A percentile compares a stretch with the other conserved stretches of the same genome.
Conservation (phyloP, 2,888 invertebrate genomes). For the Latrodectus elegans region DNA sequence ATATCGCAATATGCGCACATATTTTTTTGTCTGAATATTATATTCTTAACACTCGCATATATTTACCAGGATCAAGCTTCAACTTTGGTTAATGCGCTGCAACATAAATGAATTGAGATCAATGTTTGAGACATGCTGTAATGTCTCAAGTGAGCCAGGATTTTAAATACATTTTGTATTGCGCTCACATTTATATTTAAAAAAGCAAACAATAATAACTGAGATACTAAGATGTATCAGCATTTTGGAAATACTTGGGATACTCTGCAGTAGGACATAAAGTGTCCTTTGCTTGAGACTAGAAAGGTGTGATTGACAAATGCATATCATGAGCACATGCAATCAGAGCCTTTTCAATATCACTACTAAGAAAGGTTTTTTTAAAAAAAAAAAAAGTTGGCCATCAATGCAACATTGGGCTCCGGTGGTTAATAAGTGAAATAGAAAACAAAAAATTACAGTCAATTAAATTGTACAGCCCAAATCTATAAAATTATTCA, state of each 20-base stretch:
- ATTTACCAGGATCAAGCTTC: too few relatives aligned
- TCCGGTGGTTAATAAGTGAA: slow-evolving; percentile 60
- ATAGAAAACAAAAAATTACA: slow-evolving; percentile 28
- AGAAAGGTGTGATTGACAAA: slow-evolving; percentile 62
- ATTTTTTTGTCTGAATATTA: too few relatives aligned
- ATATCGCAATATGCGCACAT: too few relatives aligned
- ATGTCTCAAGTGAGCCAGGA: too few relatives aligned
- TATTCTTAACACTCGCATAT: too few relatives aligned
- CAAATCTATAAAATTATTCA: slow-evolving; percentile 10
- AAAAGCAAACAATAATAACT: background rate
- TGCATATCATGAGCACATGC: slow-evolving; percentile 36
- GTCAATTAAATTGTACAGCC: slow-evolving; percentile 12
- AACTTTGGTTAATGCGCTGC: too few relatives aligned
- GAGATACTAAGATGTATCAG: background rate
- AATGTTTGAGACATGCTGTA: too few relatives aligned
- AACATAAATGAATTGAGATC: too few relatives aligned
- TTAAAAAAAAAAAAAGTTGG: slow-evolving; percentile 43
- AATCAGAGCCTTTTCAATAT: slow-evolving; percentile 63
- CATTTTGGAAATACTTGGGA: background rate
- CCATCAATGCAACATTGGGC: slow-evolving; percentile 35
- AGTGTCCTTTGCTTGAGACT: slow-evolving; percentile 46
- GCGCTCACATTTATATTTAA: background rate
- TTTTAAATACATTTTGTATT: too few relatives aligned
- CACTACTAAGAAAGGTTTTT: slow-evolving; percentile 51
- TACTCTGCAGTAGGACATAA: slow-evolving; percentile 1